Evolutionary conservation across 1,140 invertebrate species (phyloP).

Genomic region (Palaemon carinicauda): DNA sequence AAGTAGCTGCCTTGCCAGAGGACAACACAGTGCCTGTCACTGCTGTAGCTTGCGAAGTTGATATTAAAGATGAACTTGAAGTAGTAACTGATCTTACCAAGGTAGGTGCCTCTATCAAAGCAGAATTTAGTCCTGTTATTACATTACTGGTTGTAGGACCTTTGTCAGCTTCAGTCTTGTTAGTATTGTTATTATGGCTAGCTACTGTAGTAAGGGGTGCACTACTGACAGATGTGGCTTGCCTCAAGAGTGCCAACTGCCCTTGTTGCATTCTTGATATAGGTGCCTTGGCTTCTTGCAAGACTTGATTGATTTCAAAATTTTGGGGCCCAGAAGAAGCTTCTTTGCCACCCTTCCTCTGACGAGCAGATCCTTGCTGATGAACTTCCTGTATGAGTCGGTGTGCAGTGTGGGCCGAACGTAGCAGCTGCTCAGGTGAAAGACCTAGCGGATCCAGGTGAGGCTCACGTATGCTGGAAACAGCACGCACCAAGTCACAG

Average conservation of each 20-base stretch:
- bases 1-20: neutral
- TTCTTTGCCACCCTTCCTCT: slow-evolving; percentile 20
- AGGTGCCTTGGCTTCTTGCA: slow-evolving; percentile 54
- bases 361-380: slow-evolving; percentile 12
- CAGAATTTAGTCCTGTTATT: neutral
- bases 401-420: slow-evolving; percentile 53
- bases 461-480: slow-evolving; percentile 53
- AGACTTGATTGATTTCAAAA: slow-evolving; percentile 58
- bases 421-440: slow-evolving; percentile 50
- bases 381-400: slow-evolving; percentile 53
- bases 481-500: slow-evolving; percentile 53
- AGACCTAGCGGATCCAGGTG: slow-evolving; percentile 55
- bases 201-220: neutral
- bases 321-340: slow-evolving; percentile 39
- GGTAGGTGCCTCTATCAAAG: slow-evolving; percentile 16
- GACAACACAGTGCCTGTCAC: slow-evolving; percentile 29
- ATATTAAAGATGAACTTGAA: neutral
- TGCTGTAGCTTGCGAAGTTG: neutral
- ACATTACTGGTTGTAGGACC: neutral
- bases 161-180: neutral
- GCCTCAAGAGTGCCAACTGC: slow-evolving; percentile 36
- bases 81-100: neutral
- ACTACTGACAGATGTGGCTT: slow-evolving; percentile 1
- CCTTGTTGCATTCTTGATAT: slow-evolving; percentile 50
- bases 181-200: neutral